Base-by-base conservation (phyloP, 2,888 invertebrate genomes). In the Zootermopsis nevadensis region DNA sequence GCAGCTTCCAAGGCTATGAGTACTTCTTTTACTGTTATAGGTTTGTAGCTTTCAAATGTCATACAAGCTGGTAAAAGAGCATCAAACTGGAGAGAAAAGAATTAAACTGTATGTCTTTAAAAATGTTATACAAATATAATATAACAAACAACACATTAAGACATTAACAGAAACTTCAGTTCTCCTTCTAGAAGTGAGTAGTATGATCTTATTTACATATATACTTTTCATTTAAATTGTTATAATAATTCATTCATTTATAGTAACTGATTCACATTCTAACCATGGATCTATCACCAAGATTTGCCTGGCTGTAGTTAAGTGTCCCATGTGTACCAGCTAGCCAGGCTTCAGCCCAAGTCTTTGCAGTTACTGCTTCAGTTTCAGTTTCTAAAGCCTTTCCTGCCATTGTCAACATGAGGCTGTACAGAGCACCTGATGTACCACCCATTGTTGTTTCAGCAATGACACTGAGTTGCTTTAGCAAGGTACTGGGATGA, bases 281-380 rank as follows among this genome's bases (percentile, higher is more conserved):
- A 85, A 95, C 94, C 94, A 96, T 93, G 35, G 96, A 95, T 86
- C 95, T 91, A 87, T 96, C 94, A 0, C 96, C 95, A 2, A 93
- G 91, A 86, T 92, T 91, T 0, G 95, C 96, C 80, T 93, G 93
- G 3, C 95, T 94, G 87, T 96, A 95, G 87, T 91, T 93, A 86
- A 91, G 91, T 55, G 95, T 91, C 0, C 93, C 92, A 33, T 90
- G 88, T 85, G 94, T 90, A 0, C 93, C 93, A 31, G 88, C 89
- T 55, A 90, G 88, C 89, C 93, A 91, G 0, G 93, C 93, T 0
- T 87, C 85, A 12, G 91, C 86, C 94, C 94, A 94, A 0, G 90
- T 87, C 0, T 84, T 85, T 72, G 69, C 76, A n/a, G 42, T 72
- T 7, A 80, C 48, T 42, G 30, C 67, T 24, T 82, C 74, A 53